These are phyloP conservation scores for Octonoba sinensis DNA, from an alignment of 2,888 invertebrate species.

Conservation along the genomic window DNA sequence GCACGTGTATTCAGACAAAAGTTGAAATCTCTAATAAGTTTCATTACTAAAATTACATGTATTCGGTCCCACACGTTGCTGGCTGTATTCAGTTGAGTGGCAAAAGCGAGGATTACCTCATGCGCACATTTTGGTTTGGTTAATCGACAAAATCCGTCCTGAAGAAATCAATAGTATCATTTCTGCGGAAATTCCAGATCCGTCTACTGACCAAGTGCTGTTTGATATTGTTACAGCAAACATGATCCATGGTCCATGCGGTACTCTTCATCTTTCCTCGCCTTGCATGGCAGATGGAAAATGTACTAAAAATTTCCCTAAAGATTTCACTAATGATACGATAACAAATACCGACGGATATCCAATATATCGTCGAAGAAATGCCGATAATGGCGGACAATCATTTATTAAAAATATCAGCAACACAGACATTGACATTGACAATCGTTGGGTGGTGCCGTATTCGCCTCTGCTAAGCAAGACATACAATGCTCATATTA, in stretches of 20 bases:
- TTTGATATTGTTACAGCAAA: constrained; percentile 11
- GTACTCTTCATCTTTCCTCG: constrained; percentile 17
- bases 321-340: constrained; percentile 21
- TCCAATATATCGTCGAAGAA: constrained; percentile 37
- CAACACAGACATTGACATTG: constrained; percentile 21
- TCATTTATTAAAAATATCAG: constrained; percentile 15
- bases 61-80: constrained; percentile 18
- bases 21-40: no score
- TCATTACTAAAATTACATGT: constrained; percentile 28
- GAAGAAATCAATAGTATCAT: constrained; percentile 6
- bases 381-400: constrained; percentile 26
- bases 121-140: constrained; percentile 11
- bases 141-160: constrained; percentile 1
- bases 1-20: no score
- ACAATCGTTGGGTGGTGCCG: no score
- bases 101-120: constrained; percentile 6
- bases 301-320: constrained; percentile 34
- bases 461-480: constrained; percentile 22
- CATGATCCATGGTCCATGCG: constrained; percentile 23
- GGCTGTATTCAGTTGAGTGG: background rate
- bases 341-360: constrained; percentile 29
- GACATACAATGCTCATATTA: constrained; percentile 19
- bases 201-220: no score
- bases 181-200: constrained; percentile 15
- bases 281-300: constrained; percentile 32